Base-by-base conservation (phyloP, 2,888 invertebrate species). In the Callyntrura guangdongensis region DNA sequence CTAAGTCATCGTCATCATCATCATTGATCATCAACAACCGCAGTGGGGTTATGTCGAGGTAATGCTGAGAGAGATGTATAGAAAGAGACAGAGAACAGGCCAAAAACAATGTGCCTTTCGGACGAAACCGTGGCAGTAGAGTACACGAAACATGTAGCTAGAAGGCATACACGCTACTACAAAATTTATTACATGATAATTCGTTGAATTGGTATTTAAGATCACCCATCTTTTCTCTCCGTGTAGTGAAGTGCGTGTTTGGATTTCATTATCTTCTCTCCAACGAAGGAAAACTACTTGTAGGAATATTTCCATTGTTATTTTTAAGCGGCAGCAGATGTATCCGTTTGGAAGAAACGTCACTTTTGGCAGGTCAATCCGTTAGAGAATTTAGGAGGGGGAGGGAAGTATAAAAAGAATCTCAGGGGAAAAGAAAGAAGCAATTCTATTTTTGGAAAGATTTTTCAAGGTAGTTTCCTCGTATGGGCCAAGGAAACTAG, bases 201-300 rank as follows among this genome's bases (percentile, higher is more conserved):
- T 9, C 56, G 17, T 67, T 27, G 67, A 25, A n/a, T 56, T 56
- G n/a, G n/a, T 61, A n/a, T 59, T 61, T 61, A 45, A 17, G 69
- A 69, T 69, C 69, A 69, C 69, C 69, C 69, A 69, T 45, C 69
- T 69, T n/a, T 45, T 69, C 69, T 17, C 45, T 27, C 67, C 22
- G 22, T 64, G 22, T 64, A 36, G 6, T 36, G 27, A 12, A 67
- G 69, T 69, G 69, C 69, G 69, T 69, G 69, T 69, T n/a, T 69
- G 11, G 69, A 69, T 69, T 69, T 45, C 69, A 69, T 69, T 69
- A 69, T 69, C 27, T 36, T n/a, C 17, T 59, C 5, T 17, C 17
- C 17, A 59, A 59, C 59, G n/a, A 59, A 1, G 17, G n/a, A 59
- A 59, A 59, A 59, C 14, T 20, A 14, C n/a, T 59, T 59, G 59